Conservation (phyloP, 2,797 vertebrate species). For the Otolemur crassicaudatus region DNA sequence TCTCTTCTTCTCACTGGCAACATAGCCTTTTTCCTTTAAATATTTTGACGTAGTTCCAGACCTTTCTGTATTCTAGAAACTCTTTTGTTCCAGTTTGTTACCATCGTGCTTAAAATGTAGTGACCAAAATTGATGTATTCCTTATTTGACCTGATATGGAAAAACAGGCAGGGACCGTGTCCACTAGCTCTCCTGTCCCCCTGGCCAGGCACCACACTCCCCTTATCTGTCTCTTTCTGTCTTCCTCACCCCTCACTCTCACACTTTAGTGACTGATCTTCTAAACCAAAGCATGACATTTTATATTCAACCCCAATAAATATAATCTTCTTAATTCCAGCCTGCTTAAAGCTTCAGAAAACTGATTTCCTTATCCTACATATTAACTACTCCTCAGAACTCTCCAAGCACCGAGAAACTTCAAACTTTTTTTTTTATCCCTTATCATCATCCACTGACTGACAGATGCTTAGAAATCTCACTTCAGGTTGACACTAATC, state of each 20-base stretch:
- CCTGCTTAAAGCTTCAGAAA: conserved; percentile 30
- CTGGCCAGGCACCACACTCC: neutral
- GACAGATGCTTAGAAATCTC: neutral
- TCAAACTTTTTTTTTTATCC: neutral
- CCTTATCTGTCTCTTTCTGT: neutral
- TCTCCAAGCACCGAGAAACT: neutral
- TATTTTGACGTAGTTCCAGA: neutral
- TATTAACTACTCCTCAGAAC: neutral
- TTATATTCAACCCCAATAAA: neutral
- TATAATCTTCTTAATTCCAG: conserved; percentile 51
- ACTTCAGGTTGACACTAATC: neutral
- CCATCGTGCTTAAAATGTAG: neutral
- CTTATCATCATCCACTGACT: neutral
- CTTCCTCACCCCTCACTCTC: neutral
- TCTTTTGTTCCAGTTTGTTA: neutral
- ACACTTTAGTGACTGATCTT: neutral
- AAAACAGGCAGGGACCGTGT: fast-evolving
- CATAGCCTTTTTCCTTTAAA: neutral
- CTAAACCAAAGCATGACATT: neutral
- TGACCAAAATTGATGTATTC: neutral
- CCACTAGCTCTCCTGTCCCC: fast-evolving
- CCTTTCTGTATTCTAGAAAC: neutral
- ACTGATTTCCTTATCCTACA: neutral
- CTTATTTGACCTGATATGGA: neutral
- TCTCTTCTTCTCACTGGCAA: neutral